These are phyloP conservation scores for Carabus problematicus DNA, from an alignment of 2,888 invertebrate species.

Conservation along the genomic window DNA sequence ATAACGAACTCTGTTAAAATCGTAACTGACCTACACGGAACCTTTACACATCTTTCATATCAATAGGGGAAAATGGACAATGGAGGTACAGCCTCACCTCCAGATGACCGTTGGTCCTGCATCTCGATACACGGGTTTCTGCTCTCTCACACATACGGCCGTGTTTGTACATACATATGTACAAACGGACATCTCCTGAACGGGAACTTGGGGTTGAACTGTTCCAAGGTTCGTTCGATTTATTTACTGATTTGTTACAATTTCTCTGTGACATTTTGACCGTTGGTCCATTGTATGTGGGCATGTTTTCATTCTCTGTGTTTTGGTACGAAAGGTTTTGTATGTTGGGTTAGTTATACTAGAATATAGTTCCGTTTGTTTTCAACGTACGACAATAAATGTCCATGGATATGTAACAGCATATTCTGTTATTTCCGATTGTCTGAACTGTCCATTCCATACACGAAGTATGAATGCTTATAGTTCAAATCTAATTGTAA, in stretches of 20 bases:
- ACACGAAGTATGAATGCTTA: background rate
- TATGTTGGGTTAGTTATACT: background rate
- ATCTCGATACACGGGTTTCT: conserved; percentile 10
- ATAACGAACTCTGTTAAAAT: conserved; percentile 34
- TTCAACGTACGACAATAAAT: background rate
- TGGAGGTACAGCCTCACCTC: conserved; percentile 21
- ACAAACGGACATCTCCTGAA: conserved; percentile 7
- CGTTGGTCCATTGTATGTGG: conserved; percentile 31
- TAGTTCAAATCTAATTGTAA: too few species aligned
- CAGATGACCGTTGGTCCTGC: conserved; percentile 36
- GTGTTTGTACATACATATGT: background rate
- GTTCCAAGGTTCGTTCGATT: conserved; percentile 29
- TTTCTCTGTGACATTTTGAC: conserved; percentile 42
- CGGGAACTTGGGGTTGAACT: conserved; percentile 18
- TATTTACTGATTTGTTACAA: conserved; percentile 42
- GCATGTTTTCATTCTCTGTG: conserved; percentile 7
- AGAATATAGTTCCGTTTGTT: background rate
- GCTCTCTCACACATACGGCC: background rate
- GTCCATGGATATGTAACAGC: background rate
- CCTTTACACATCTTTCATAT: conserved; percentile 5
- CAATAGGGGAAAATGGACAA: conserved; percentile 27
- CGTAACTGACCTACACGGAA: conserved; percentile 28
- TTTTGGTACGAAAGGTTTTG: background rate
- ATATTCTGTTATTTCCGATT: background rate
- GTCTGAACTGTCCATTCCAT: background rate